Evolutionary conservation across 2,888 invertebrate species (phyloP).

Genomic region (Chloroclysta siterata): DNA sequence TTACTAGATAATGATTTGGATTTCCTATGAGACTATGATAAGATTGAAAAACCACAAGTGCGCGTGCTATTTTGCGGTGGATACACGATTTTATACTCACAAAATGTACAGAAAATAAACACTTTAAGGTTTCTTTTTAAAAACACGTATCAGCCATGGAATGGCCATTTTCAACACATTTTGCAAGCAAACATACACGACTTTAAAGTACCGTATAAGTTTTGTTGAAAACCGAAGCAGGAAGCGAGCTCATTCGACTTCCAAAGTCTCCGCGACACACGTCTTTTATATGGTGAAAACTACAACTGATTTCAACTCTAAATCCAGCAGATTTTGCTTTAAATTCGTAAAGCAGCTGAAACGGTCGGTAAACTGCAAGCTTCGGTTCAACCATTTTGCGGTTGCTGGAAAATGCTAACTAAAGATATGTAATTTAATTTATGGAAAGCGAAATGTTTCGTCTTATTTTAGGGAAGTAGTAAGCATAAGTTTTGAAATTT

Average conservation of each 20-base stretch:
- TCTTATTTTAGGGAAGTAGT: neutral
- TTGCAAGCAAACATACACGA: neutral
- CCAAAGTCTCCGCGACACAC: slow-evolving; percentile 11
- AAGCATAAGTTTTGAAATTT: slow-evolving; percentile 1
- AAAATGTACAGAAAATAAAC: neutral
- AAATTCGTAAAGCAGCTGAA: slow-evolving; percentile 8
- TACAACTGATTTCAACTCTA: slow-evolving; percentile 4
- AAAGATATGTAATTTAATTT: slow-evolving; percentile 19
- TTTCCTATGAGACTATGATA: no score
- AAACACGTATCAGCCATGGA: neutral
- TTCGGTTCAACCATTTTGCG: slow-evolving; percentile 8
- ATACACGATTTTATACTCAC: neutral
- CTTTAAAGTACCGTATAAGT: neutral
- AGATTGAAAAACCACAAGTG: neutral
- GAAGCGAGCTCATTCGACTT: slow-evolving; percentile 7
- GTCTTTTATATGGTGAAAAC: slow-evolving; percentile 3
- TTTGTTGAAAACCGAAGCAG: slow-evolving; percentile 8
- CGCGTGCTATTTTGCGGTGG: neutral
- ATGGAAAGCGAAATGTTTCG: slow-evolving; percentile 14
- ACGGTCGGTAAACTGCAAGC: slow-evolving; percentile 9
- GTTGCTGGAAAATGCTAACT: slow-evolving; percentile 12
- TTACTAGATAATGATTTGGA: no score
- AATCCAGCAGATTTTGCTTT: neutral
- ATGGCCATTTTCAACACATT: slow-evolving; percentile 6
- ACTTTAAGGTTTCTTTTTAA: neutral